Conservation (phyloP, 30 jellyfish, hydroid and myxozoan species). For the Nemopilema nomurai region DNA sequence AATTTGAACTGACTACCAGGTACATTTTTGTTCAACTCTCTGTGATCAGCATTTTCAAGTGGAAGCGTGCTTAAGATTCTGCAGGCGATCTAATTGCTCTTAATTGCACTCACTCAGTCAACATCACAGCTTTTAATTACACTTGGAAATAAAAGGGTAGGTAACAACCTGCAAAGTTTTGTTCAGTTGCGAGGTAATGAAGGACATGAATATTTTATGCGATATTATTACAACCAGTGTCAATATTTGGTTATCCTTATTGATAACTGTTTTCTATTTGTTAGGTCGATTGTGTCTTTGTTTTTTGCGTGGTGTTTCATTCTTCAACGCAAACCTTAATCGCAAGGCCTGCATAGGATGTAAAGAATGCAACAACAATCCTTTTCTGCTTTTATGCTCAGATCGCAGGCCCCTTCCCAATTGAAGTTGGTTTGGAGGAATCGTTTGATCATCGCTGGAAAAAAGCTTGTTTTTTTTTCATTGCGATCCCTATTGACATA, state of each 20-base stretch:
- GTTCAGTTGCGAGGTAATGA: neutral
- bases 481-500: neutral
- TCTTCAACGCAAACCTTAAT: too few relatives aligned
- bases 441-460: neutral
- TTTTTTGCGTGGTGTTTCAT: neutral
- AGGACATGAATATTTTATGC: neutral
- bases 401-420: neutral
- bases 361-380: neutral
- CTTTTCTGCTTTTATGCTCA: neutral
- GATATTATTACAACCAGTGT: neutral
- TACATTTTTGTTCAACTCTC: too few relatives aligned
- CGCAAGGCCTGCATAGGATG: too few relatives aligned
- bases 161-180: neutral
- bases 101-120: neutral
- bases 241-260: neutral
- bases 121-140: neutral
- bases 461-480: neutral
- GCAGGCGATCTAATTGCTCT: neutral
- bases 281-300: neutral
- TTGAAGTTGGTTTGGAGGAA: neutral
- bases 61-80: neutral
- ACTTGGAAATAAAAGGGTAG: neutral
- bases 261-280: neutral
- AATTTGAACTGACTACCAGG: too few relatives aligned
- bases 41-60: too few relatives aligned